A percentile compares a stretch with the other conserved stretches of the same genome.
Evolutionary conservation across 2,888 invertebrate genomes (phyloP).

Genomic region (Agonopterix alstromeriana): DNA sequence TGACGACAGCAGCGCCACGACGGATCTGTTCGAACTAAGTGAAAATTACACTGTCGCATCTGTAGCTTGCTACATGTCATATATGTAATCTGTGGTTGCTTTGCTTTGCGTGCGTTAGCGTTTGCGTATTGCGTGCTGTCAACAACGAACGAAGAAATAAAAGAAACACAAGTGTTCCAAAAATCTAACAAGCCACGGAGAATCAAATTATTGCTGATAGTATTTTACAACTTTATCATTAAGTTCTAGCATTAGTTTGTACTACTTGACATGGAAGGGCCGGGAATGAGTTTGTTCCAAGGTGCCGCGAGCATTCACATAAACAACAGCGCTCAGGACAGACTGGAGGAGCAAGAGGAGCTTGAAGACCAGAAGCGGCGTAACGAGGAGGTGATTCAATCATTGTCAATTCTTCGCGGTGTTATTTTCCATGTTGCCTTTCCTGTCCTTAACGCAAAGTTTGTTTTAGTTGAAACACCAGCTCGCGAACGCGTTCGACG

Average conservation of each 20-base stretch:
- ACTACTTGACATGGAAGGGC: constrained; percentile 68
- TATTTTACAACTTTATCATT: not conserved
- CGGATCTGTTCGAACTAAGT: too few relatives aligned
- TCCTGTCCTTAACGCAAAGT: not conserved
- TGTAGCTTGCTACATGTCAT: too few relatives aligned
- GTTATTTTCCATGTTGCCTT: too few relatives aligned
- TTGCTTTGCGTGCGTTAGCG: too few relatives aligned
- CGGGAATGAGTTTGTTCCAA: constrained; percentile 83
- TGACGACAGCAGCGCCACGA: too few relatives aligned
- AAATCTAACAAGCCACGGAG: not conserved
- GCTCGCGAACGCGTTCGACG: constrained; percentile 81
- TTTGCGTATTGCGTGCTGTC: too few relatives aligned
- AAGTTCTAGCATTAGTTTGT: too few relatives aligned
- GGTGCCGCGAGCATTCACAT: constrained; percentile 80
- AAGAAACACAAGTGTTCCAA: not conserved
- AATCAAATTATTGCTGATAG: not conserved
- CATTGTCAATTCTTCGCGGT: too few relatives aligned
- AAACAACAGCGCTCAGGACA: constrained; percentile 78
- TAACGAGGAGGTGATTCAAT: constrained; percentile 76
- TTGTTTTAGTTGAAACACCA: constrained; percentile 78
- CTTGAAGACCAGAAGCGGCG: constrained; percentile 81
- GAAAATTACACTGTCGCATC: too few relatives aligned
- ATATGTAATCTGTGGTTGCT: too few relatives aligned
- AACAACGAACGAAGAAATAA: too few relatives aligned
- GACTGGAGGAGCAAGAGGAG: constrained; percentile 82